Base-by-base conservation (phyloP, 2,797 vertebrate species). In the Enteromius trimaculatus region DNA sequence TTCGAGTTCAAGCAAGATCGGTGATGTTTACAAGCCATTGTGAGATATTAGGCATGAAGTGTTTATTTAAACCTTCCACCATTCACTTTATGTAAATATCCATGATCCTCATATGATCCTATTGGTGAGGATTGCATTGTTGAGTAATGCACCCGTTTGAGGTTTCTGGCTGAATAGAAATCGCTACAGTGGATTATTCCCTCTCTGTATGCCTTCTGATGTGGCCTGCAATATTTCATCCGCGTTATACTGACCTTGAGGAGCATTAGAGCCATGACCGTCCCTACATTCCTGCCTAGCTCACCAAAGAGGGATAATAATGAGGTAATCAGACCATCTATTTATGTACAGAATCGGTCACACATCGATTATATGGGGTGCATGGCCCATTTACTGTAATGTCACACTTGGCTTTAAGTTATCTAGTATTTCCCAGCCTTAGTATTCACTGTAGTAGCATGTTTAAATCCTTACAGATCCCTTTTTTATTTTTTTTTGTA, bases 291-390 rank as follows among this genome's bases (percentile, higher is more conserved):
- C 74, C 60, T 82, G 42, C 29, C 80, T 51, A 76, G 47, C 80
- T 66, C 47, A 77, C 74, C 81, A 70, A 78, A 83, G 75, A 78
- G 64, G 53, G 21, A 78, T 42, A 70, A 70, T 83, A 70, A 83
- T 70, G 66, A 77, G 65, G 65, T 78, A 83, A 78, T 83, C 65
- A 83, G 84, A 79, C 75, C 68, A 85, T 87, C 81, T 85, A 83
- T 87, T 87, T 85, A 80, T 80, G 77, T 68, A 74, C 78, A 66
- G 81, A 83, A 81, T 81, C 23, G 49, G 77, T 84, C 86, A 83
- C 69, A 66, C 62, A 42, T 83, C 71, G 64, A 81, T 85, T 85
- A 85, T 66, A 65, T 10, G 21, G 39, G 62, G 80, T 58, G 60
- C 53, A 78, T 79, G 84, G 58, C 68, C 84, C 84, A 85, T 85